phyloP scores from a whole-genome alignment of 1,140 invertebrate species.

The Melipona quadrifasciata region DNA sequence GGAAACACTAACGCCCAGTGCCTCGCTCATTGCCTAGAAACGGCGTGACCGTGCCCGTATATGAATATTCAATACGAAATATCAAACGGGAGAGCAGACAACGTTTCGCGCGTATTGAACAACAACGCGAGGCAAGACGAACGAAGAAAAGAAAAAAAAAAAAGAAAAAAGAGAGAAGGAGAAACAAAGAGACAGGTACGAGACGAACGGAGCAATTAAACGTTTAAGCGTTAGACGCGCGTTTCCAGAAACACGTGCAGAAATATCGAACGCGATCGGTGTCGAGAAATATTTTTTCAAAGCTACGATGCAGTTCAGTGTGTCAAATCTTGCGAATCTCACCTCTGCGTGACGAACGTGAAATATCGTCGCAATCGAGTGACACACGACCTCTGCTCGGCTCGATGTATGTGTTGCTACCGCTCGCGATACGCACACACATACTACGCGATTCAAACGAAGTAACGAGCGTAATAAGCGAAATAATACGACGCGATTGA shows the following conservation, averaged over 20 bases:
- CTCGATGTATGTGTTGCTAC: too few relatives aligned
- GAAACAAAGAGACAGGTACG: neutral
- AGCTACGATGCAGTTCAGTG: neutral
- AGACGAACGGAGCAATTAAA: neutral
- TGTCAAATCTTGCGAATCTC: neutral
- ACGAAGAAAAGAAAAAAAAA: neutral
- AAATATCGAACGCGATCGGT: neutral
- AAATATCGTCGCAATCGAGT: too few relatives aligned
- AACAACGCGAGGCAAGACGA: neutral
- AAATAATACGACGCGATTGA: neutral
- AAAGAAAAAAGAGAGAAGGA: neutral
- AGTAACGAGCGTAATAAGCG: neutral
- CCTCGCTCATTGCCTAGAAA: neutral
- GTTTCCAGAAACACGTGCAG: neutral
- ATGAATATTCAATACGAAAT: slow-evolving; percentile 24
- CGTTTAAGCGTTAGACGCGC: neutral
- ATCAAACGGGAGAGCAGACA: neutral
- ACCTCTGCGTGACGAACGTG: neutral
- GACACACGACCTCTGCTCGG: neutral
- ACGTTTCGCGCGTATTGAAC: neutral
- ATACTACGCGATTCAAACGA: neutral
- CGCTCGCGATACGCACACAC: neutral
- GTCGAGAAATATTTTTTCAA: neutral
- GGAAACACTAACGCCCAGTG: neutral
- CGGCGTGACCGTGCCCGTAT: neutral